phyloP scores from a whole-genome alignment of 2,888 invertebrate genomes.

The Scelioninae gen. 2 region DNA sequence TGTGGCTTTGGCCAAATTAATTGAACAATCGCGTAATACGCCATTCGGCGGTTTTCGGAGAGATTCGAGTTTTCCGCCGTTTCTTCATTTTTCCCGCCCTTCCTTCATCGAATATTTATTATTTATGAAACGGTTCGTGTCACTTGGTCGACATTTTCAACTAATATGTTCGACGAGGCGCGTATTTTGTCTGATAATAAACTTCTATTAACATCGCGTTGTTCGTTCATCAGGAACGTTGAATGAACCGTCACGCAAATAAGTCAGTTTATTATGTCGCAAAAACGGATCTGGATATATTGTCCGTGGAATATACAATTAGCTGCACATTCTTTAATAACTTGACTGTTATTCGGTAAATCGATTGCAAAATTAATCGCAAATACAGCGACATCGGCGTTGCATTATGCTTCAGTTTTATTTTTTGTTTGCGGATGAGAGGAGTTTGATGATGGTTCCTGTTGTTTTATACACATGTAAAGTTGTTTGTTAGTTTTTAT shows the following conservation, averaged over 20 bases:
- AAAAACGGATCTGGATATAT: conserved; percentile 43
- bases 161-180: conserved; percentile 36
- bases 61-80: not conserved
- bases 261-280: conserved; percentile 43
- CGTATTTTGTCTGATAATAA: conserved; percentile 50
- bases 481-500: no score
- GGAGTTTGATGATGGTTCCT: no score
- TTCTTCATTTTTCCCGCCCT: not conserved
- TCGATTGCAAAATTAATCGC: conserved; percentile 22
- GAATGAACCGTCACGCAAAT: conserved; percentile 44
- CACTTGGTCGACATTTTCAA: conserved; percentile 25
- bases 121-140: conserved; percentile 10
- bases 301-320: conserved; percentile 33
- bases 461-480: no score
- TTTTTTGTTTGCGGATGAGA: not conserved
- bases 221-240: conserved; percentile 43
- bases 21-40: no score
- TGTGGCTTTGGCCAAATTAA: no score
- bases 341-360: conserved; percentile 24
- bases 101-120: not conserved
- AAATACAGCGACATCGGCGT: conserved; percentile 14
- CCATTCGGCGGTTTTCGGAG: no score
- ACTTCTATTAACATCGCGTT: conserved; percentile 51
- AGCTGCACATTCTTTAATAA: conserved; percentile 37
- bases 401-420: conserved; percentile 1